Evolutionary conservation across 1,140 invertebrate genomes (phyloP).

Genomic region (Euwallacea similis): DNA sequence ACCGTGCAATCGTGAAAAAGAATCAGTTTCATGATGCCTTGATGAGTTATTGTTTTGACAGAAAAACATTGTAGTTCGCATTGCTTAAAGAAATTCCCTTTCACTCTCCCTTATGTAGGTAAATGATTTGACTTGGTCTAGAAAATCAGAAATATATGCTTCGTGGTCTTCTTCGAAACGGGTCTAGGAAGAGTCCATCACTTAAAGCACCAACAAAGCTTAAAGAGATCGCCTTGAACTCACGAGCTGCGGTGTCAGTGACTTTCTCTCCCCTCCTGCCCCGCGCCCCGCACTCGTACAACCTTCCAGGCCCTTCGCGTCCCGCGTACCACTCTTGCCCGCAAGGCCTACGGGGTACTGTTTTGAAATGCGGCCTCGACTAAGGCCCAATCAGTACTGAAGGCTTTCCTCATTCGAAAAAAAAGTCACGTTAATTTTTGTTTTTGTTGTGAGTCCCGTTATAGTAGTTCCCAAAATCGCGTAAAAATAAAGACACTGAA

Average conservation of each 20-base stretch:
- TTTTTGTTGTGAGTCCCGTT: too few species aligned
- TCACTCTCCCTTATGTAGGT: too few species aligned
- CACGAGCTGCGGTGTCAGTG: slow-evolving; percentile 31
- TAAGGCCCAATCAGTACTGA: slow-evolving; percentile 1
- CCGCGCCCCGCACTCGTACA: not conserved
- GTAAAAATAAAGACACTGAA: too few species aligned
- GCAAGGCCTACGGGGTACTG: slow-evolving; percentile 9
- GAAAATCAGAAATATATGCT: not conserved
- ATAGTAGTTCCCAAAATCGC: too few species aligned
- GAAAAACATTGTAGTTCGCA: not conserved
- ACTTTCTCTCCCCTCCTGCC: slow-evolving; percentile 6
- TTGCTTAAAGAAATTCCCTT: not conserved
- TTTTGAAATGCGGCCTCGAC: slow-evolving; percentile 8
- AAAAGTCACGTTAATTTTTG: too few species aligned
- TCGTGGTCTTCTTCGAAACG: slow-evolving; percentile 13
- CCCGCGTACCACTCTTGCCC: slow-evolving; percentile 8
- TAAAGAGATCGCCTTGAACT: slow-evolving; percentile 33
- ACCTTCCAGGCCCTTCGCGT: slow-evolving; percentile 7
- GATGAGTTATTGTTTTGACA: not conserved
- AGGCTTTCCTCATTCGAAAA: not conserved
- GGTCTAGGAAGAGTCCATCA: slow-evolving; percentile 21
- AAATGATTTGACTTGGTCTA: too few species aligned
- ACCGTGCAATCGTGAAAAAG: not conserved
- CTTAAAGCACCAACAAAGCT: slow-evolving; percentile 24
- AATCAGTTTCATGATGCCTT: not conserved